Percentiles rank a stretch among this genome's conserved stretches.
Evolutionary conservation across 2,113 vertebrate species (phyloP).

Genomic region (Arvicanthis niloticus): DNA sequence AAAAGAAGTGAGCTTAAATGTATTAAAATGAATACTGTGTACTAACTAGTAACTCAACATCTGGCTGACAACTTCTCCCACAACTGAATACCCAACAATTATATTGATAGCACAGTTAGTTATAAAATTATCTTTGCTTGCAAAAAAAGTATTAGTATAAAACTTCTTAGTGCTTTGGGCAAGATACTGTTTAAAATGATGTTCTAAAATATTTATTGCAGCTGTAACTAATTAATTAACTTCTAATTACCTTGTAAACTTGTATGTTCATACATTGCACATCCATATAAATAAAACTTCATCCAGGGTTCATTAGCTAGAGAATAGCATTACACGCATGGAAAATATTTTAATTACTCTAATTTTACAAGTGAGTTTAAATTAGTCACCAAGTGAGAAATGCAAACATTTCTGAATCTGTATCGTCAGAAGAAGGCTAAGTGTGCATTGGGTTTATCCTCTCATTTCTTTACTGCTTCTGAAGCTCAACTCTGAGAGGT

Average conservation of each 20-base stretch:
- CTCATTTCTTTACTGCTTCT: constrained; percentile 70
- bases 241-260: constrained; percentile 78
- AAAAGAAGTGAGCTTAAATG: neutral
- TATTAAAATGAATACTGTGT: no score
- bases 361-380: constrained; percentile 78
- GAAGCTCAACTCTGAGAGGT: constrained; percentile 58
- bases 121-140: constrained; percentile 80
- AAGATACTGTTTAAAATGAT: neutral
- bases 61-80: constrained; percentile 63
- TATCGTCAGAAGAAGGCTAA: constrained; percentile 16
- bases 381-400: constrained; percentile 63
- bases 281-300: constrained; percentile 79
- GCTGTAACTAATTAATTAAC: constrained; percentile 81
- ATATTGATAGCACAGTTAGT: constrained; percentile 73
- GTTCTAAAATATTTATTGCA: constrained; percentile 64
- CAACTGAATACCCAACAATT: constrained; percentile 48
- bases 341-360: constrained; percentile 82
- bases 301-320: constrained; percentile 73
- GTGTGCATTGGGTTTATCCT: constrained; percentile 37
- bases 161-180: constrained; percentile 51
- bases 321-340: constrained; percentile 76
- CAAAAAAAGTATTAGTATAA: constrained; percentile 67
- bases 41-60: constrained; percentile 64
- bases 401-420: constrained; percentile 65
- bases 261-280: constrained; percentile 68